These are phyloP conservation scores for Euphysa ruthae DNA, from an alignment of 30 jellyfish, hydroid and myxozoan genomes.

Conservation along the genomic window DNA sequence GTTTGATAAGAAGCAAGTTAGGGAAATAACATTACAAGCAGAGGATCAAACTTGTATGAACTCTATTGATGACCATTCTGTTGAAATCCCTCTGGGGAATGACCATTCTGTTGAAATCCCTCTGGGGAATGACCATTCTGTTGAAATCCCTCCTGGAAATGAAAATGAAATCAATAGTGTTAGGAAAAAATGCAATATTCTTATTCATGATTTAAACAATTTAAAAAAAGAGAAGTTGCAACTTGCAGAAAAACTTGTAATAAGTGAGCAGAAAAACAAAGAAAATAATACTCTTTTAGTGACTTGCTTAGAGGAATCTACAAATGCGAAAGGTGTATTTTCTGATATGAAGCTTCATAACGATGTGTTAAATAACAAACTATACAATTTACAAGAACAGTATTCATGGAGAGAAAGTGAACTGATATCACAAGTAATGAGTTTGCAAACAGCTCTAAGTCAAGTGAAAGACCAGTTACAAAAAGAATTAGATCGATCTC, in stretches of 20 bases:
- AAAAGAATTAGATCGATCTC: background rate
- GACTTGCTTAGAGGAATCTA: constrained; percentile 17
- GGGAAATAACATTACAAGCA: no score
- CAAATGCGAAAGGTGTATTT: constrained; percentile 15
- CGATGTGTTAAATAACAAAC: constrained; percentile 1
- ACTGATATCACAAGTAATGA: background rate
- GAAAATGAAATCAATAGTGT: no score
- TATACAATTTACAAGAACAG: background rate
- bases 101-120: no score
- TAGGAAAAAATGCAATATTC: no score
- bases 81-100: no score
- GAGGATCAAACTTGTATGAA: no score
- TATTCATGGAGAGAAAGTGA: constrained; percentile 24
- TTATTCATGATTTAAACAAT: no score
- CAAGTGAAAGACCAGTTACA: background rate
- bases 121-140: no score
- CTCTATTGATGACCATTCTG: no score
- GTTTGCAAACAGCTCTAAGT: background rate
- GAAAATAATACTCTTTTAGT: constrained; percentile 16
- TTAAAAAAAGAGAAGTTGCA: constrained; percentile 5
- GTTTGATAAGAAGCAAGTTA: no score
- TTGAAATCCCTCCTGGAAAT: no score
- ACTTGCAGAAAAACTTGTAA: background rate
- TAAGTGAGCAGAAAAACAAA: constrained; percentile 4
- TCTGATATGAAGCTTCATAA: constrained; percentile 1